phyloP scores from a whole-genome alignment of 2,888 invertebrate species.

The Petrophora chlorosata region DNA sequence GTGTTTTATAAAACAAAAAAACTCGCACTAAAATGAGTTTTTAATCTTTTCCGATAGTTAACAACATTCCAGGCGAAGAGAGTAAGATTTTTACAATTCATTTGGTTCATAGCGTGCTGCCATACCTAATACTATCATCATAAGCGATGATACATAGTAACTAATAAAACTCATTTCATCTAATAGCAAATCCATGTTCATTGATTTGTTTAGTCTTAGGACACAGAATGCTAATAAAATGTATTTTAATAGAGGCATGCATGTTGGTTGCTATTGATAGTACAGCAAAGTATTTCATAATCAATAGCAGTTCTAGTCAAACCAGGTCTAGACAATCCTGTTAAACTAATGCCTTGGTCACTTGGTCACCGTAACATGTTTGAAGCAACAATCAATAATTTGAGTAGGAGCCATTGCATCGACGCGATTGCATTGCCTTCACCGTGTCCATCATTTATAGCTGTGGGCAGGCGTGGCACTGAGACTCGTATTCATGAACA shows the following conservation, averaged over 20 bases:
- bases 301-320: too few relatives aligned
- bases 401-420: constrained; percentile 5
- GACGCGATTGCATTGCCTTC: not conserved
- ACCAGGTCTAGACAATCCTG: too few relatives aligned
- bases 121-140: constrained; percentile 77
- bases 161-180: constrained; percentile 12
- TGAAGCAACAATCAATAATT: too few relatives aligned
- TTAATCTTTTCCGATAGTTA: constrained; percentile 61
- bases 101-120: constrained; percentile 85
- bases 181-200: not conserved
- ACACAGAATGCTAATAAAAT: not conserved
- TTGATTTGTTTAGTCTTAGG: constrained; percentile 1
- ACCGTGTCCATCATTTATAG: too few relatives aligned
- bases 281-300: too few relatives aligned
- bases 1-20: too few relatives aligned
- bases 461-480: too few relatives aligned
- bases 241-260: constrained; percentile 1
- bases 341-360: not conserved
- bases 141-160: constrained; percentile 50
- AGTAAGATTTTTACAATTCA: constrained; percentile 76
- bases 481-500: too few relatives aligned
- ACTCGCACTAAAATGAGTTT: constrained; percentile 13
- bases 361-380: not conserved
- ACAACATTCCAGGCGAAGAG: constrained; percentile 68
- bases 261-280: too few relatives aligned